Evolutionary conservation across 2,113 vertebrate genomes (phyloP), one percentile per base, ranked within the genome.

Genomic region (Panurus biarmicus): DNA sequence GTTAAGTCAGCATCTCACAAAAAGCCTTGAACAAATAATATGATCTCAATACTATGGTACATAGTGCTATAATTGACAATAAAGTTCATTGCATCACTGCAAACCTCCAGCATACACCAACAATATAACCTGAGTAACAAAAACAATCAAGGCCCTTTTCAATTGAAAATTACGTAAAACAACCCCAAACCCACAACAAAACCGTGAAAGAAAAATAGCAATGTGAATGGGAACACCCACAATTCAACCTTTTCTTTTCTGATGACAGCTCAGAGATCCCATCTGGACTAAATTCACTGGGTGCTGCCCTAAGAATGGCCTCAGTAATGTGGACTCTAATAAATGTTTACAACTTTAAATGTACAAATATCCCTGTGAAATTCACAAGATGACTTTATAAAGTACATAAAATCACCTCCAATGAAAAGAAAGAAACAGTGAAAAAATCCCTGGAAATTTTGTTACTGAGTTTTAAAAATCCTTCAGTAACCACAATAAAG

Each of bases 261-360:
- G 36, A 77, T 18, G 33, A 42, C 15, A 12, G 21, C 11, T 51
- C 8, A 10, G 83, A 94, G 79, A 40, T 72, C 20, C 40, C 26
- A 73, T 51, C 11, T 74, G 74, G 48, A 88, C 54, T 79, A 80
- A 88, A 76, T 36, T 35, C 28, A 20, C 1, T 53, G 77, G 7
- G 9, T 42, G 8, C 29, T 67, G 24, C 1, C 0, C 23, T 64
- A 67, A 1, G 2, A 77, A 67, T 9, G 17, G 26, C 10, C 14
- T 57, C 51, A 33, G 19, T 66, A 66, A 73, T 15, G 23, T 11
- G 31, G 23, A 58, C 47, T 73, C 29, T 22, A 74, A 84, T 24
- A 9, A 86, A 71, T 15, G 7, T 24, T 23, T 42, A 80, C 23
- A 50, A 70, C 12, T 45, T 60, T 16, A 62, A 89, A 80, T 20